Base-by-base conservation (phyloP, 2,797 vertebrate genomes). In the Falco concolor region DNA sequence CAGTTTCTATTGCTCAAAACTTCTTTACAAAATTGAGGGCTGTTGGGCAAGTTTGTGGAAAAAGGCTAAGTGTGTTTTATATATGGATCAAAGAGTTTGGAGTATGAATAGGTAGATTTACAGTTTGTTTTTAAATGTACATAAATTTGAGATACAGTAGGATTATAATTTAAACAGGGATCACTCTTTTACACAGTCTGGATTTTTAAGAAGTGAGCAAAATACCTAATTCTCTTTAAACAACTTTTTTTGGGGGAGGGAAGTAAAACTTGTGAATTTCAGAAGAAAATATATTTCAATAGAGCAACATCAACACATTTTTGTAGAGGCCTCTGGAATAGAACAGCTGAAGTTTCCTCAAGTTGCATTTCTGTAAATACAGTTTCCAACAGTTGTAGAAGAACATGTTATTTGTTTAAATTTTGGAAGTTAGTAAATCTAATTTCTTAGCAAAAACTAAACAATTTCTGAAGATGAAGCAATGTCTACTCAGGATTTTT, bases 211-310 rank as follows among this genome's bases (percentile, higher is more conserved):
- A 83, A 79, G 7, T 34, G 23, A 79, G 38, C 18, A 78, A 76
- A 68, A 27, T 4, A 67, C 8, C 52, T 34, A 40, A 77, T 34
- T 64, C 5, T 63, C 20, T 60, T 44, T 10, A 5, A 30, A 63
- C 6, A 12, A 6, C 6, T 44, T 69, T 57, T 21, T 8, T 34
- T 2, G 27, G 2, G 12, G 23, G 8, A 17, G 1, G 5, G 25
- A 61, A 60, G 15, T 10, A 17, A 82, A 94, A 90, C 18, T 10
- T 36, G 27, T 0, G 10, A 38, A 77, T 86, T 67, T 69, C 24
- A 36, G 56, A 74, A 78, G n/a, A 47, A 92, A 85, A 63, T 32
- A 3, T 12, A 38, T 65, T 84, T 67, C 32, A 90, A 11, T 50
- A 56, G 80, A 87, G 59, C 38, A 77, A 17, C 12, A 49, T 25